Evolutionary conservation across 2,113 vertebrate species (phyloP).

Genomic region (Eulacestoma nigropectus): DNA sequence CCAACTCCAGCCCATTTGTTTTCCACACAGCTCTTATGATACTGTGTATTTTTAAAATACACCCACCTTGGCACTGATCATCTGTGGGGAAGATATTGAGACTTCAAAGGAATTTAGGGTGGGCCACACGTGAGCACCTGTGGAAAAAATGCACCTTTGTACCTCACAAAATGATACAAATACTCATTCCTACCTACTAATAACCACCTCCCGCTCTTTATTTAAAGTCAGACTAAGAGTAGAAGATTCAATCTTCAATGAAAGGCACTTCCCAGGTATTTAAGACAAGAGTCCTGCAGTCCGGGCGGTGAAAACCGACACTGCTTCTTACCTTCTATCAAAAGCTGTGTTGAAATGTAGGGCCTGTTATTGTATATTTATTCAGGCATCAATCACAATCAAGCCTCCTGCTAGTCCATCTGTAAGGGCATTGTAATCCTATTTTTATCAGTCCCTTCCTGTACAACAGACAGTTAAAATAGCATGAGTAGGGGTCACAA

Average conservation of each 20-base stretch:
- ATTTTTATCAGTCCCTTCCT: conserved; percentile 89
- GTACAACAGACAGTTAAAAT: conserved; percentile 78
- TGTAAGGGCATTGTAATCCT: conserved; percentile 80
- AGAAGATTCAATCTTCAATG: background rate
- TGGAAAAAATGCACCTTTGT: background rate
- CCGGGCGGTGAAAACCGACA: conserved; percentile 45
- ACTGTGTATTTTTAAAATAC: background rate
- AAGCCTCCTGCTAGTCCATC: conserved; percentile 69
- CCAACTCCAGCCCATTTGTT: background rate
- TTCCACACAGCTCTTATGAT: background rate
- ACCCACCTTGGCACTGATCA: background rate
- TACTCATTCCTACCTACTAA: background rate
- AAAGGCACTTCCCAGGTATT: conserved; percentile 42
- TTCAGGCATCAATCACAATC: conserved; percentile 83
- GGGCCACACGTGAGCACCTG: background rate
- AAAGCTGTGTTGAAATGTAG: conserved; percentile 70
- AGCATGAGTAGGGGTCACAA: conserved; percentile 73
- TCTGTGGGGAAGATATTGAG: background rate
- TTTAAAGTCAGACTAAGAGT: background rate
- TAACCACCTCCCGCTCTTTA: background rate
- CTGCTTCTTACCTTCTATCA: conserved; percentile 60
- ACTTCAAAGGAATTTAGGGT: background rate
- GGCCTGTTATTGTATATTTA: conserved; percentile 79
- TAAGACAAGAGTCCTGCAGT: conserved; percentile 41
- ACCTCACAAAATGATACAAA: background rate